These are phyloP conservation scores for Megaceryle alcyon DNA, from an alignment of 2,797 vertebrate species.

Conservation along the genomic window DNA sequence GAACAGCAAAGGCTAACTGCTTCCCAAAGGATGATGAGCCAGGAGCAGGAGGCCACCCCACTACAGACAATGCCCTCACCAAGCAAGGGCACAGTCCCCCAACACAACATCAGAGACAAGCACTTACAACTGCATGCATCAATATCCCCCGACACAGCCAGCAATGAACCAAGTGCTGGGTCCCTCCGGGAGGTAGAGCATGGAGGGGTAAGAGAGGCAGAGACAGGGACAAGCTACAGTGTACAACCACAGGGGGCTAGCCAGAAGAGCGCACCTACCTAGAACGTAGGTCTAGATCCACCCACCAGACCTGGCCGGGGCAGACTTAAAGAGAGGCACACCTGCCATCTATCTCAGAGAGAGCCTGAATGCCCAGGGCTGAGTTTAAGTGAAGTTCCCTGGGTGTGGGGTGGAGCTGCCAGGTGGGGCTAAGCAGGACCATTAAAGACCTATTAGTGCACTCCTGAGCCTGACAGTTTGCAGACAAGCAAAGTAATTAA, in stretches of 20 bases:
- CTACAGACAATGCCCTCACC: neutral
- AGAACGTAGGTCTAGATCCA: neutral
- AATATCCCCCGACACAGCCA: neutral
- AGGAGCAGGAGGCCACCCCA: neutral
- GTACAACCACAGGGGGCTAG: accelerated
- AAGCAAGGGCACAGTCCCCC: neutral
- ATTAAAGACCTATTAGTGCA: neutral
- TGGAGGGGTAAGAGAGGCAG: neutral
- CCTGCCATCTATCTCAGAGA: accelerated
- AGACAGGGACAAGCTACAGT: neutral
- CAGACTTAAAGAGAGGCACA: too few species aligned
- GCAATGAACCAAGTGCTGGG: neutral
- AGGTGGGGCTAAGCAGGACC: neutral
- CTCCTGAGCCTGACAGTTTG: neutral
- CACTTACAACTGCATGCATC: neutral
- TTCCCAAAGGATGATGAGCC: neutral
- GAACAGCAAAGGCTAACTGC: neutral
- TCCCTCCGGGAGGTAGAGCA: neutral
- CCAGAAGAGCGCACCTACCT: neutral
- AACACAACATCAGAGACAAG: accelerated
- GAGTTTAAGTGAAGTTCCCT: neutral
- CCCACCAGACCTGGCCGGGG: too few species aligned
- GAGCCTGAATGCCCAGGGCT: accelerated
- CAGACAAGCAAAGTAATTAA: neutral
- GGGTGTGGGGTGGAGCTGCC: neutral